phyloP scores from a whole-genome alignment of 2,797 vertebrate genomes.

The Cryptoblepharus egeriae region DNA sequence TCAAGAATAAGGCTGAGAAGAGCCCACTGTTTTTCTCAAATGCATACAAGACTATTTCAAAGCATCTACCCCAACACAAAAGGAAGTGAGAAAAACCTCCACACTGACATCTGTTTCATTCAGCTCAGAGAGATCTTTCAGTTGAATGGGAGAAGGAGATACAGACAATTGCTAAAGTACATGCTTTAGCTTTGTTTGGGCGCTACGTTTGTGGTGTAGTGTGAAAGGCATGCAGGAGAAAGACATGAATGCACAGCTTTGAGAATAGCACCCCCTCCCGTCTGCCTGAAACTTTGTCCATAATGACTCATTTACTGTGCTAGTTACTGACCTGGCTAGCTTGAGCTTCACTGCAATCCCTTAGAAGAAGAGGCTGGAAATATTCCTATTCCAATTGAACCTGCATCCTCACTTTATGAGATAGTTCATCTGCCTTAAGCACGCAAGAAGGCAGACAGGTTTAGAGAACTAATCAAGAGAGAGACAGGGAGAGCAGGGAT shows the following conservation, averaged over 20 bases:
- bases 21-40: conserved; percentile 31
- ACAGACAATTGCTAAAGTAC: too few relatives aligned
- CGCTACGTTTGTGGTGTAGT: not conserved
- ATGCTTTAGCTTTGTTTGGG: not conserved
- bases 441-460: not conserved
- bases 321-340: not conserved
- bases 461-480: not conserved
- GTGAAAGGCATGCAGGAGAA: not conserved
- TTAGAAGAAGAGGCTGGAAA: not conserved
- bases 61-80: not conserved
- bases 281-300: not conserved
- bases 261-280: conserved; percentile 28
- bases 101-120: conserved; percentile 31
- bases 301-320: not conserved
- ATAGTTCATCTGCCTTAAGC: too few relatives aligned
- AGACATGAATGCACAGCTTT: not conserved
- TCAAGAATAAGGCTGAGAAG: conserved; percentile 46
- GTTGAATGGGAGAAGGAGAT: not conserved
- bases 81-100: conserved; percentile 35
- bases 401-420: too few relatives aligned
- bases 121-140: not conserved
- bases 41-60: conserved; percentile 26
- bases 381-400: too few relatives aligned
- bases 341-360: not conserved
- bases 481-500: not conserved